A percentile compares a stretch with the other conserved stretches of the same genome.
phyloP scores from a whole-genome alignment of 37 sponge, comb jelly and placozoan species.

The Crambe crambe region DNA sequence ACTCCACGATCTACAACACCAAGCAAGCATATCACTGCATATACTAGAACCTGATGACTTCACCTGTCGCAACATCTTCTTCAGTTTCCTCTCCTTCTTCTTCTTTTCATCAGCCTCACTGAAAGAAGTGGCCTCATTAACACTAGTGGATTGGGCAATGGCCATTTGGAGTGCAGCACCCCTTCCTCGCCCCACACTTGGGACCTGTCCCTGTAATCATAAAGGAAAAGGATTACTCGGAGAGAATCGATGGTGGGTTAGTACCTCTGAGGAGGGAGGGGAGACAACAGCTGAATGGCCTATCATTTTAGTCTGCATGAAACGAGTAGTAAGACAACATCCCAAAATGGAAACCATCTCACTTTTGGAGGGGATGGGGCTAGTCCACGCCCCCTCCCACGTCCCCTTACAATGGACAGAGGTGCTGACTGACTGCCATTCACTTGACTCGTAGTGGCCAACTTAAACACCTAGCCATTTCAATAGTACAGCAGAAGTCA shows the following conservation, averaged over 20 bases:
- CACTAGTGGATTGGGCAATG: too few relatives aligned
- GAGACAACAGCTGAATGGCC: neutral
- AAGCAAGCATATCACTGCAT: neutral
- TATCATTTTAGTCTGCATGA: neutral
- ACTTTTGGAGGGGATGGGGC: neutral
- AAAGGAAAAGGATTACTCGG: too few relatives aligned
- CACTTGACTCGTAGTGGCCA: neutral
- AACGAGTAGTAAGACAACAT: too few relatives aligned
- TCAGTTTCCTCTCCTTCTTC: constrained; percentile 25
- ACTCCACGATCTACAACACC: constrained; percentile 15
- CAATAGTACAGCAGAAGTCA: neutral
- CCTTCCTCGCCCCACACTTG: too few relatives aligned
- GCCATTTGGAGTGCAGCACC: too few relatives aligned
- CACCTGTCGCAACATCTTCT: constrained; percentile 48
- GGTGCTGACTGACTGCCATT: neutral
- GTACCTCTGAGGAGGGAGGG: neutral
- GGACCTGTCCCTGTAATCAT: too few relatives aligned
- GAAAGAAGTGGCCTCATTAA: too few relatives aligned
- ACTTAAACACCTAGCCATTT: neutral
- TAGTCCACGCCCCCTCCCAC: neutral
- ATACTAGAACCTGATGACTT: neutral
- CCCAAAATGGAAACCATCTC: neutral
- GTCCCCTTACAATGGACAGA: neutral
- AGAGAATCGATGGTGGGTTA: too few relatives aligned
- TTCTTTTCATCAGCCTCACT: neutral